phyloP scores from a whole-genome alignment of 2,888 invertebrate genomes.

The Noctua janthina region DNA sequence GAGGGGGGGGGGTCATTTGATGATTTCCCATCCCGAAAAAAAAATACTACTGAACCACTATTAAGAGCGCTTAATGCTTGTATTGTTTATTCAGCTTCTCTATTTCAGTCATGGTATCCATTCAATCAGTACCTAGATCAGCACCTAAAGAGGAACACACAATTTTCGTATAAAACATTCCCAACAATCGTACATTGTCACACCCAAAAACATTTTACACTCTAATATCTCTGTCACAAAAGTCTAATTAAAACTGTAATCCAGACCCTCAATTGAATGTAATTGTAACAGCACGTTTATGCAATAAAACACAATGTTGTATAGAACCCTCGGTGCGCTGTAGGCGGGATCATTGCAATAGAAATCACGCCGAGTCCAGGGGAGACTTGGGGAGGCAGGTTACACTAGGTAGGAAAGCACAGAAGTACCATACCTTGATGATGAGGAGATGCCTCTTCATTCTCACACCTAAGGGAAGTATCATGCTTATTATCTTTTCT shows the following conservation, averaged over 20 bases:
- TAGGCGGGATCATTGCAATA: constrained; percentile 61
- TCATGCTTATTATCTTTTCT: too few relatives aligned
- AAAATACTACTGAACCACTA: too few relatives aligned
- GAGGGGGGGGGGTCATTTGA: too few relatives aligned
- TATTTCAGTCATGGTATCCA: not conserved
- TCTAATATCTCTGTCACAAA: constrained; percentile 50
- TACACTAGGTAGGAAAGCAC: not conserved
- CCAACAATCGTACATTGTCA: not conserved
- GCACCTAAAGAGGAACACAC: not conserved
- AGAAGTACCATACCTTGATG: constrained; percentile 23
- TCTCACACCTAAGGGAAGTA: not conserved
- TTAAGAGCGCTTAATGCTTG: not conserved
- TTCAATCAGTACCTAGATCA: not conserved
- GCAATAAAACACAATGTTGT: constrained; percentile 67
- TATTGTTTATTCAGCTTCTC: not conserved
- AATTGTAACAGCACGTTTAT: constrained; percentile 68
- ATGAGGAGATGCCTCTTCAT: not conserved
- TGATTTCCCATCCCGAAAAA: too few relatives aligned
- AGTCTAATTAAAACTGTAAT: constrained; percentile 64
- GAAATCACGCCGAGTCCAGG: constrained; percentile 51
- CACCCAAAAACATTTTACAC: constrained; percentile 31
- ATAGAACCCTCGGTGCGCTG: constrained; percentile 51
- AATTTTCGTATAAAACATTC: not conserved
- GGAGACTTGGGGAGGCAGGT: constrained; percentile 24
- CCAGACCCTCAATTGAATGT: constrained; percentile 62